These are phyloP conservation scores for Crotalus helleri DNA, from an alignment of 2,113 vertebrate species.

Conservation along the genomic window DNA sequence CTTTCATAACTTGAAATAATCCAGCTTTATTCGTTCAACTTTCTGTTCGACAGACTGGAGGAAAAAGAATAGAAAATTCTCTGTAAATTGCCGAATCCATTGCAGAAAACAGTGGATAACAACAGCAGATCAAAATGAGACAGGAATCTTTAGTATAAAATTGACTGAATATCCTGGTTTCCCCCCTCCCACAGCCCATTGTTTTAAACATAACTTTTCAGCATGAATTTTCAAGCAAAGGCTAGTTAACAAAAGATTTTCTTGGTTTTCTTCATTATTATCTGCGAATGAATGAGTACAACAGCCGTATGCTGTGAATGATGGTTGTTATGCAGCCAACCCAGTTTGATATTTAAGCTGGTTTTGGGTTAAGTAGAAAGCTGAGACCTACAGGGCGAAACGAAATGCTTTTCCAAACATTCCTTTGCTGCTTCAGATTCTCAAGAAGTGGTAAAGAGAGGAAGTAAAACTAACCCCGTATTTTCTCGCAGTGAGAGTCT, in stretches of 20 bases:
- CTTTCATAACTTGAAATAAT: not conserved
- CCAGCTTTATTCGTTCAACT: not conserved
- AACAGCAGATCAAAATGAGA: not conserved
- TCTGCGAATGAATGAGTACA: not conserved
- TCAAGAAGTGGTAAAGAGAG: not conserved
- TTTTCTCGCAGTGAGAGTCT: too few species aligned
- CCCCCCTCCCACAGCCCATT: not conserved
- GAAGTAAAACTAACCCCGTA: not conserved
- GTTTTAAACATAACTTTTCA: not conserved
- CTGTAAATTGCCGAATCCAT: not conserved
- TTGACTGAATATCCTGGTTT: not conserved
- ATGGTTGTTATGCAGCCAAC: not conserved
- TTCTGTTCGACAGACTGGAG: not conserved
- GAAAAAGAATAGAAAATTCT: not conserved
- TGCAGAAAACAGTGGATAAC: not conserved
- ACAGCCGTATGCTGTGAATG: not conserved
- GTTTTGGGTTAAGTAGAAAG: not conserved
- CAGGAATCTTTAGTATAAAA: not conserved
- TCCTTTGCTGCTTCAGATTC: not conserved
- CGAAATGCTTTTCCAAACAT: not conserved
- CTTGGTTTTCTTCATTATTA: not conserved
- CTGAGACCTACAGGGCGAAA: not conserved
- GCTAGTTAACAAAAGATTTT: not conserved
- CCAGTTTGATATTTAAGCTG: not conserved
- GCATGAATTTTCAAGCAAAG: not conserved